Evolutionary conservation across 2,888 invertebrate species (phyloP), one percentile per base, ranked within the genome.

Genomic region (Pseudococcus jackbeardsleyi): DNA sequence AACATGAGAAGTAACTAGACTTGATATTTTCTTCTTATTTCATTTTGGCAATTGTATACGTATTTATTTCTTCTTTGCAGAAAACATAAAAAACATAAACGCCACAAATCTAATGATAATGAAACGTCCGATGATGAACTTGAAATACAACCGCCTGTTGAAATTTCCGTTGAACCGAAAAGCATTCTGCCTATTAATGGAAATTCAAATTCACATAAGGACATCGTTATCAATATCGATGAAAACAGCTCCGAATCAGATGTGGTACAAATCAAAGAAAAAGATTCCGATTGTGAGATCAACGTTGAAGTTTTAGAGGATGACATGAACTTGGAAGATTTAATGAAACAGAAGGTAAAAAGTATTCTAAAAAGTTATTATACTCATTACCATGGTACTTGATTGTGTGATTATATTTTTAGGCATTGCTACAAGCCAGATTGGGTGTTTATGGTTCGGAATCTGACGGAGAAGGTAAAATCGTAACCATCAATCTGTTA

Each of bases 301-400:
- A 94, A 94, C 89, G 93, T 96, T 89, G 93, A 94, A 11, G 94
- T 95, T 89, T 95, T 96, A 89, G 96, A 96, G 91, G 96, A 96
- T 90, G 96, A 96, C 90, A 94, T 97, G 90, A 96, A 97, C 91
- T 92, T 97, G 46, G 97, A 97, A 91, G 97, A 97, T 90, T 92
- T 97, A 89, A 97, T 97, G 96, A 95, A 95, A 90, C 97, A 97
- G 91, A 97, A 97, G 92, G 96, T 96, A 42, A 3, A 33, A 11
- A 11, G 12, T 4, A 50, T 15, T 12, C 15, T 2, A 9, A 4
- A 9, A 12, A 0, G 12, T 42, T 46, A 39, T 39, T 42, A 0
- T 72, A n/a, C 6, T 86, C 1, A 68, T n/a, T 48, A 11, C 17
- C 22, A 3, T 33, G 26, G 33, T 64, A 19, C 17, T 39, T 86